Base-by-base conservation (phyloP, 2,797 vertebrate genomes). In the Spatula clypeata region DNA sequence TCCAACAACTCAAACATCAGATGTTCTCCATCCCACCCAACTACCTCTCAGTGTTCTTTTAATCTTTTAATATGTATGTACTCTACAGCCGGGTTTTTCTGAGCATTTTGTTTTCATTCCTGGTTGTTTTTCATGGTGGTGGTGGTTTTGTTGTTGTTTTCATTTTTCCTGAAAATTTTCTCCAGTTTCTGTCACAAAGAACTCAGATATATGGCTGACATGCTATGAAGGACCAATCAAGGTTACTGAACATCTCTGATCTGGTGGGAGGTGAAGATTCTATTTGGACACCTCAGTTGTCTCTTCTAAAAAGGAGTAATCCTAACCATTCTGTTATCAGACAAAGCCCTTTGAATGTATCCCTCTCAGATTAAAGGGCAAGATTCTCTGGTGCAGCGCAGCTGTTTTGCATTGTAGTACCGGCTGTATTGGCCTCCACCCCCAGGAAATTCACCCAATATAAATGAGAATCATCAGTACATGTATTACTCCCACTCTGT, bases 341-440 rank as follows among this genome's bases (percentile, higher is more conserved):
- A 92, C 61, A 96, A 95, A 95, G 91, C 60, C 79, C 79, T 94
- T 88, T 93, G 82, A 82, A 74, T 90, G 26, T 31, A 42, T 77
- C 65, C 57, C 44, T 95, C 75, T 92, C 89, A 95, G 51, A 94
- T 94, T 87, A 96, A 95, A 95, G 83, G 93, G 71, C 87, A 91
- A 75, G 75, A 79, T 89, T 92, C 65, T 86, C 45, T 83, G 71
- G 55, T 88, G 66, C n/a, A 73, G 69, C 0, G 31, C 89, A 96
- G 79, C 94, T 96, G 90, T 55, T 93, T 95, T 94, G 31, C 76
- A 54, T 38, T 70, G 53, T 85, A 47, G 74, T 71, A 76, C 27
- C 31, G 85, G 61, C 44, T 26, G 2, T 69, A 47, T 49, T 77
- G 69, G 31, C 88, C 62, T 91, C 96, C 94, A 94, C 91, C 95